Conservation (phyloP, 2,797 vertebrate genomes). For the Emydoidea blandingii region DNA sequence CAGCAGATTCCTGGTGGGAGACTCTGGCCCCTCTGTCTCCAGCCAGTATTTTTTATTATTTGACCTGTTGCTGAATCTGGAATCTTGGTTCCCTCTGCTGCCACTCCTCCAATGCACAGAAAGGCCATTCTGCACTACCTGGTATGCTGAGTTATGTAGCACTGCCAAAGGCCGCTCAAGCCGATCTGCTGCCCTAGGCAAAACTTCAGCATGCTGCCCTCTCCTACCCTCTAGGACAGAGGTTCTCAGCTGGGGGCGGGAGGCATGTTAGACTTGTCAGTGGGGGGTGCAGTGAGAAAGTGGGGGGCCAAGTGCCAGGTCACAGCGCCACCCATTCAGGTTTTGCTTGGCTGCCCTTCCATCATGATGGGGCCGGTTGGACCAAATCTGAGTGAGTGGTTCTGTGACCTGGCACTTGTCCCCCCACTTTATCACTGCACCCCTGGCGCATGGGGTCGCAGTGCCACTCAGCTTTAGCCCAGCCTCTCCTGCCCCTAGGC, state of each 20-base stretch:
- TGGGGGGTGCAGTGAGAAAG: background rate
- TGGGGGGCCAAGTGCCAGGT: background rate
- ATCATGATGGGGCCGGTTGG: too few relatives aligned
- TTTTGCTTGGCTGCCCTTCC: too few relatives aligned
- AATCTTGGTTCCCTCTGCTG: background rate
- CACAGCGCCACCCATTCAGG: background rate
- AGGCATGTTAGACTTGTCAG: background rate
- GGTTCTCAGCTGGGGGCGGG: background rate
- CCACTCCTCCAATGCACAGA: background rate
- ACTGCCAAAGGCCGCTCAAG: background rate
- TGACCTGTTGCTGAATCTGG: background rate
- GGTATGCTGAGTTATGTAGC: background rate
- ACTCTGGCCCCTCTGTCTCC: background rate
- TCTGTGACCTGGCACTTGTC: background rate
- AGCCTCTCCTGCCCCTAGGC: too few relatives aligned
- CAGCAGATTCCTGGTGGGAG: background rate
- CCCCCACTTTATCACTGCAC: background rate
- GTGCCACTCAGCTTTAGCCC: too few relatives aligned
- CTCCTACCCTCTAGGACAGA: background rate
- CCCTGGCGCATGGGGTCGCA: too few relatives aligned
- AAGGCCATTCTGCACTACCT: background rate
- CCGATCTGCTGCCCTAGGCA: background rate
- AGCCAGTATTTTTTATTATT: background rate
- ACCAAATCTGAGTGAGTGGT: too few relatives aligned
- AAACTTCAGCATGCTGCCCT: background rate